These are phyloP conservation scores for Ctenopoma multispine DNA, from an alignment of 2,797 vertebrate species.

Conservation along the genomic window DNA sequence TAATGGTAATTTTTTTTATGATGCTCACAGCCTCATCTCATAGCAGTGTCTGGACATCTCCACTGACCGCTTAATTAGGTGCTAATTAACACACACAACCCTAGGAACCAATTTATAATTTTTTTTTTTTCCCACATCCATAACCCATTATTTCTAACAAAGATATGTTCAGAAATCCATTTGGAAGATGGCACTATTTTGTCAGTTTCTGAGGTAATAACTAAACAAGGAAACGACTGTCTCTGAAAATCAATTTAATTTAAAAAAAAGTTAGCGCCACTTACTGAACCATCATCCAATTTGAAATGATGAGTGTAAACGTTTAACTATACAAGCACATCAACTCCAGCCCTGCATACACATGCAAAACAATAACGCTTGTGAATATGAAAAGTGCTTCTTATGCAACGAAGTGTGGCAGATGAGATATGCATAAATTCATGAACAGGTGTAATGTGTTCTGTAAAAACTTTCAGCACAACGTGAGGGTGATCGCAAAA, in stretches of 20 bases:
- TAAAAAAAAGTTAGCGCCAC: conserved; percentile 41
- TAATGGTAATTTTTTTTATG: conserved; percentile 28
- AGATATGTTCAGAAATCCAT: conserved; percentile 66
- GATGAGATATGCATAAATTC: conserved; percentile 60
- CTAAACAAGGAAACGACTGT: conserved; percentile 45
- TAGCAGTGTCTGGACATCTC: conserved; percentile 42
- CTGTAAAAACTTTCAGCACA: conserved; percentile 42
- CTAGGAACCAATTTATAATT: conserved; percentile 53
- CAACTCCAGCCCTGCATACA: conserved; percentile 8
- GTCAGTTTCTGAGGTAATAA: conserved; percentile 32
- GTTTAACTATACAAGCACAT: conserved; percentile 34
- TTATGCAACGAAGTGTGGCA: conserved; percentile 37
- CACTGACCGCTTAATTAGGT: conserved; percentile 67
- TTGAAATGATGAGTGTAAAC: conserved; percentile 35
- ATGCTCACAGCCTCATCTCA: conserved; percentile 14
- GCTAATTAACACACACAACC: conserved; percentile 74
- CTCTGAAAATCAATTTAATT: conserved; percentile 49
- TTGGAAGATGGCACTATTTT: conserved; percentile 43
- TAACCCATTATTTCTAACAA: conserved; percentile 63
- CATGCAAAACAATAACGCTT: conserved; percentile 32
- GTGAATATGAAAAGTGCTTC: conserved; percentile 40
- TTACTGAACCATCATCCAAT: conserved; percentile 49
- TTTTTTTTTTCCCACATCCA: conserved; percentile 55
- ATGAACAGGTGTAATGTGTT: conserved; percentile 60
- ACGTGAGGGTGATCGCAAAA: conserved; percentile 35